Conservation (phyloP, 1,140 invertebrate genomes). For the Lepidurus couesii region DNA sequence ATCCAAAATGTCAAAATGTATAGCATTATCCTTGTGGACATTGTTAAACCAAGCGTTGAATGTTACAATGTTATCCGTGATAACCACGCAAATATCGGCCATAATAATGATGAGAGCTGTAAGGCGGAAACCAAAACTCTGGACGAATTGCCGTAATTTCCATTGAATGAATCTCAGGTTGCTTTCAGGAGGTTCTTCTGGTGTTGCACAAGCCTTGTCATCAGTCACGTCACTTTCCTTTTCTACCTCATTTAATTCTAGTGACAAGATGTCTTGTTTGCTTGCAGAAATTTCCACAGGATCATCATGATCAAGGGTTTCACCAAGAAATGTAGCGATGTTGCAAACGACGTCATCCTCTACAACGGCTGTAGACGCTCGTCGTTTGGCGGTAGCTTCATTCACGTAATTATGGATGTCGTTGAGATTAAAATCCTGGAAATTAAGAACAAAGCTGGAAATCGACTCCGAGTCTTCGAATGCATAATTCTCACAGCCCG, state of each 20-base stretch:
- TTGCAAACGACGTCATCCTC: conserved; percentile 1
- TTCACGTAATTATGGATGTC: not conserved
- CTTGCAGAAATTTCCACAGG: too few species aligned
- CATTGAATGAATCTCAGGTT: not conserved
- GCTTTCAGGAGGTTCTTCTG: not conserved
- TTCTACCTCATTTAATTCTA: not conserved
- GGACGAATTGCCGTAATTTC: not conserved
- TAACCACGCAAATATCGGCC: conserved; percentile 45
- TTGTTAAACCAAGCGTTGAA: conserved; percentile 37
- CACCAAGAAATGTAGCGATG: not conserved
- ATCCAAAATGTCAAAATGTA: not conserved
- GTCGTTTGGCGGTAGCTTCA: not conserved
- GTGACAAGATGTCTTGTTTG: not conserved
- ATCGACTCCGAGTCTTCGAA: not conserved
- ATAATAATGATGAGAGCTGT: conserved; percentile 40
- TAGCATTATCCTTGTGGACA: not conserved
- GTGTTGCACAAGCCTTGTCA: not conserved
- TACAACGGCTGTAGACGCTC: not conserved
- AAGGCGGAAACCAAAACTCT: not conserved
- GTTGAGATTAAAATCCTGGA: not conserved
- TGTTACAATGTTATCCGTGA: conserved; percentile 43
- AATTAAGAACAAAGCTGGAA: not conserved
- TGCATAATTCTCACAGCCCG: not conserved
- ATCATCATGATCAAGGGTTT: not conserved
- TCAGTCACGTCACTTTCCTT: not conserved